Evolutionary conservation across 1,140 invertebrate species (phyloP).

Genomic region (Whitmania pigra): DNA sequence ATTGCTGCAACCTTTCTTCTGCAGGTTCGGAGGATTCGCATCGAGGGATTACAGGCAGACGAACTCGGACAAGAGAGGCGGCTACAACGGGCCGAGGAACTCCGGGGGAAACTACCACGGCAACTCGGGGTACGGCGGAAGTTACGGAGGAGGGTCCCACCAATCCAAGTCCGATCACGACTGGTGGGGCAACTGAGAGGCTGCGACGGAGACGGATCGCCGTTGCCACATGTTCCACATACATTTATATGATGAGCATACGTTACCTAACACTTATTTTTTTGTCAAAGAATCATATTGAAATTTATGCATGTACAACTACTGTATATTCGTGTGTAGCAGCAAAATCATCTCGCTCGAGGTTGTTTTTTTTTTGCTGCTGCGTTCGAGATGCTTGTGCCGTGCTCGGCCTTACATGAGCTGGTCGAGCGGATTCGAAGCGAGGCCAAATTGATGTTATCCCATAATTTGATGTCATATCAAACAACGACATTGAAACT

Average conservation of each 20-base stretch:
- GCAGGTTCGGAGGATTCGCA: conserved; percentile 3
- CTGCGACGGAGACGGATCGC: neutral
- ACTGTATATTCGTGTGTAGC: too few relatives aligned
- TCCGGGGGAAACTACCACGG: neutral
- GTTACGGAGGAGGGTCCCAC: neutral
- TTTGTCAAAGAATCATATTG: too few relatives aligned
- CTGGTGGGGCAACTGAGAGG: conserved; percentile 1
- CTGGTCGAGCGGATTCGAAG: too few relatives aligned
- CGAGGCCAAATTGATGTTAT: too few relatives aligned
- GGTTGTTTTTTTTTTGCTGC: too few relatives aligned
- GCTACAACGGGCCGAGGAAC: neutral
- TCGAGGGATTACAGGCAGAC: conserved; percentile 3
- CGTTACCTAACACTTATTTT: too few relatives aligned
- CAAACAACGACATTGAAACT: too few relatives aligned
- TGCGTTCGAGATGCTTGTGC: too few relatives aligned
- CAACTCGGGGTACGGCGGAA: neutral
- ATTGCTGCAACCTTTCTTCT: neutral
- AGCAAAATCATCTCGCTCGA: too few relatives aligned
- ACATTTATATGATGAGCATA: neutral
- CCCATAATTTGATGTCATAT: too few relatives aligned
- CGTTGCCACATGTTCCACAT: neutral
- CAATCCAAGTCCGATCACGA: conserved; percentile 9
- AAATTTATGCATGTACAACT: too few relatives aligned
- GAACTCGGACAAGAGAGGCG: conserved; percentile 10
- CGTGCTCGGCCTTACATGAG: too few relatives aligned